phyloP scores from a whole-genome alignment of 2,113 vertebrate species.

The Egretta garzetta region DNA sequence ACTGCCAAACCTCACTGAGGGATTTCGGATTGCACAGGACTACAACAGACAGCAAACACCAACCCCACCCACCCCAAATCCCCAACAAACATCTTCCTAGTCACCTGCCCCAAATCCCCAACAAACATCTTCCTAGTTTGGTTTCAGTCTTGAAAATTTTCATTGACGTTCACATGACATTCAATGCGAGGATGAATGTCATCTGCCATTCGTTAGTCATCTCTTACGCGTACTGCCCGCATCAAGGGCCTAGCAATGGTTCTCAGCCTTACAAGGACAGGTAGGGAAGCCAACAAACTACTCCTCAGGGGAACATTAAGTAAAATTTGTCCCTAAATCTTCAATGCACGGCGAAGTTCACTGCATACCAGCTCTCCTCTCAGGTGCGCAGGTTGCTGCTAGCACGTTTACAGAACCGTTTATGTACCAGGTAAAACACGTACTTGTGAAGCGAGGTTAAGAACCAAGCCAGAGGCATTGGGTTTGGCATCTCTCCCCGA shows the following conservation, averaged over 20 bases:
- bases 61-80: too few species aligned
- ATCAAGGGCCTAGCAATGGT: neutral
- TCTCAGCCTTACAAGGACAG: neutral
- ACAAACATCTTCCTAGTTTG: neutral
- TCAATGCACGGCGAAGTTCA: neutral
- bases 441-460: neutral
- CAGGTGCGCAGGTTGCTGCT: neutral
- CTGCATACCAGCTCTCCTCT: neutral
- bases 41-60: neutral
- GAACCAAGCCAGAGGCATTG: accelerated
- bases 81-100: neutral
- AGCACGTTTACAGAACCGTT: neutral
- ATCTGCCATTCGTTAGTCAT: neutral
- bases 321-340: neutral
- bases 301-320: neutral
- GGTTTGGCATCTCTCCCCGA: neutral
- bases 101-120: neutral
- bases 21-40: neutral
- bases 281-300: neutral
- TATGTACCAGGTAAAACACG: neutral
- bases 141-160: neutral
- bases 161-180: too few species aligned
- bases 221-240: neutral
- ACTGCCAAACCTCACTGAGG: neutral
- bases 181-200: neutral